A percentile compares a stretch with the other conserved stretches of the same genome.
Evolutionary conservation across 2,888 invertebrate species (phyloP).

Genomic region (Argyresthia albistria): DNA sequence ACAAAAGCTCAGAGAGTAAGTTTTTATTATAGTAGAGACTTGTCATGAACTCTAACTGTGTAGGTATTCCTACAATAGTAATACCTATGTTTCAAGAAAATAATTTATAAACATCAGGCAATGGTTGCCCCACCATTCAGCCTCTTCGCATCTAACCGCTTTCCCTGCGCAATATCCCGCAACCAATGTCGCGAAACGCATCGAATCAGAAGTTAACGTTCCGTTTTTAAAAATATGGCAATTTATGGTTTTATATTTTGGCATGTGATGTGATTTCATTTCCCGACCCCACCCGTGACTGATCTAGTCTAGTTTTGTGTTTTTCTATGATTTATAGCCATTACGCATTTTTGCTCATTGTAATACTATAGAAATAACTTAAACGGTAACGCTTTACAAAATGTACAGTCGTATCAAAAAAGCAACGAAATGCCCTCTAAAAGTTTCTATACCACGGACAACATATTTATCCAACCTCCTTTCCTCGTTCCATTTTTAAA

Average conservation of each 20-base stretch:
- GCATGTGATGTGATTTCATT: slow-evolving; percentile 27
- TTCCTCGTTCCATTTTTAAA: slow-evolving; percentile 16
- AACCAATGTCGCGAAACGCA: slow-evolving; percentile 61
- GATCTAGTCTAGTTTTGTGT: slow-evolving; percentile 20
- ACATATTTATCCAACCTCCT: neutral
- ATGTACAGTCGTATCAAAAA: neutral
- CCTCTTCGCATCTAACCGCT: slow-evolving; percentile 5
- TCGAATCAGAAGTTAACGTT: slow-evolving; percentile 28
- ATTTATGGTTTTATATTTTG: slow-evolving; percentile 30
- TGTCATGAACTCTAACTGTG: no score
- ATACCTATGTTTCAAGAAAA: neutral
- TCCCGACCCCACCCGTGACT: slow-evolving; percentile 35
- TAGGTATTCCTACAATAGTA: neutral
- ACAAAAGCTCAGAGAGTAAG: no score
- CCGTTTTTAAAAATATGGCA: slow-evolving; percentile 51
- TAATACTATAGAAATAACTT: neutral
- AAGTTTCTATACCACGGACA: neutral
- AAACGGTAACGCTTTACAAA: neutral
- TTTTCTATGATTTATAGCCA: slow-evolving; percentile 17
- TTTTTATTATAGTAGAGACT: no score
- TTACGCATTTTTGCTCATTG: neutral
- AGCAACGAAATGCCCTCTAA: neutral
- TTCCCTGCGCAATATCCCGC: slow-evolving; percentile 52
- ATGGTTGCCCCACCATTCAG: neutral
- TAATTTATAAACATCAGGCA: neutral